These are phyloP conservation scores for Hestina assimilis DNA, from an alignment of 1,140 invertebrate species.

Conservation along the genomic window DNA sequence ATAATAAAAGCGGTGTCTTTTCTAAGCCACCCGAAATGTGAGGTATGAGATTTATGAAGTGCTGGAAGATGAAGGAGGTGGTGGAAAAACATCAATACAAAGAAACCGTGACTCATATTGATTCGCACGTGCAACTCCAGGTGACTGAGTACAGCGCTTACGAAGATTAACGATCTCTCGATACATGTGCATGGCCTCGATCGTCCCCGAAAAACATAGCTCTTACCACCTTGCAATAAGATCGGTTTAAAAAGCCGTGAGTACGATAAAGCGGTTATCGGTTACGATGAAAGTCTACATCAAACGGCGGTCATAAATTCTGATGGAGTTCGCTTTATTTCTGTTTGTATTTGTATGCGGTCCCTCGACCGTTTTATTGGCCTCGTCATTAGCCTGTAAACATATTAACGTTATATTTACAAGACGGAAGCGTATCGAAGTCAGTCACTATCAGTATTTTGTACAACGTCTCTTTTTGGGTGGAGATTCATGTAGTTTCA, in stretches of 20 bases:
- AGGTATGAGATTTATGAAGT: too few species aligned
- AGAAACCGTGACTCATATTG: background rate
- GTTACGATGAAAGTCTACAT: conserved; percentile 31
- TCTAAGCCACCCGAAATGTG: too few species aligned
- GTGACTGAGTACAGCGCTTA: conserved; percentile 4
- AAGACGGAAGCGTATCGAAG: background rate
- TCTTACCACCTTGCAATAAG: background rate
- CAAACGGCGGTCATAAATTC: conserved; percentile 28
- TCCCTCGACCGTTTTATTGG: background rate
- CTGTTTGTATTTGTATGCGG: conserved; percentile 4
- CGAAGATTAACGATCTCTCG: conserved; percentile 7
- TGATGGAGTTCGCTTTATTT: conserved; percentile 21
- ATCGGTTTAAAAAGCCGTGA: background rate
- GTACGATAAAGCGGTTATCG: conserved; percentile 25
- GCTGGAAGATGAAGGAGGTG: too few species aligned
- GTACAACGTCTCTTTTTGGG: background rate
- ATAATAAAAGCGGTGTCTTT: too few species aligned
- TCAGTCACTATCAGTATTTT: background rate
- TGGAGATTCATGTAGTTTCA: background rate
- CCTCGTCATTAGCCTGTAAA: conserved; percentile 23
- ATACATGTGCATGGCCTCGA: background rate
- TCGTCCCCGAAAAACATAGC: background rate
- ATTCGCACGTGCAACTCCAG: conserved; percentile 2
- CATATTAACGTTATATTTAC: background rate
- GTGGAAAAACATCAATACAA: background rate